Percentiles rank a stretch among this genome's conserved stretches.
These are phyloP conservation scores for Itoplectis maculator DNA, from an alignment of 2,888 invertebrate species.

Conservation along the genomic window DNA sequence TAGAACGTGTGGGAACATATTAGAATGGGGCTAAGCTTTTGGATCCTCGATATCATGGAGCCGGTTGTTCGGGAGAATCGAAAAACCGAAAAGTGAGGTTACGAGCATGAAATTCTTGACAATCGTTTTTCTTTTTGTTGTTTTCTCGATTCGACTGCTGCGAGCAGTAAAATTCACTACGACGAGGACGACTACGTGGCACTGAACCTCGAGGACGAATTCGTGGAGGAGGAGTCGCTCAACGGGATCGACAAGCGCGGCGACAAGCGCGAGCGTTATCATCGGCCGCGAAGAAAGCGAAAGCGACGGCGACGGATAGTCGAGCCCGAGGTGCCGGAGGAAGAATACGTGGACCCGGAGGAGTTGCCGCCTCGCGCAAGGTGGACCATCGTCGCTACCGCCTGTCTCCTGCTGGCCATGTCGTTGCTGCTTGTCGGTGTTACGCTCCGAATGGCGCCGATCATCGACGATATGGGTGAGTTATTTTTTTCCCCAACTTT, in stretches of 20 bases:
- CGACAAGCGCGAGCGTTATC: slow-evolving; percentile 76
- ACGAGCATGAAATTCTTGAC: too few species aligned
- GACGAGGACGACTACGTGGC: slow-evolving; percentile 86
- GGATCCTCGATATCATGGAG: too few species aligned
- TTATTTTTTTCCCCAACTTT: too few species aligned
- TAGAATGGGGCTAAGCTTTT: too few species aligned
- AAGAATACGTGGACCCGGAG: slow-evolving; percentile 90
- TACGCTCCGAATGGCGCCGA: slow-evolving; percentile 96
- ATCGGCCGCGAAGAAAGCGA: slow-evolving; percentile 81
- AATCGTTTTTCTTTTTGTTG: background rate
- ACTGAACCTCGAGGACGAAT: slow-evolving; percentile 85
- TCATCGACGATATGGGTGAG: slow-evolving; percentile 98
- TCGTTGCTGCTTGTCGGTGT: slow-evolving; percentile 96
- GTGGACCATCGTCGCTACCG: slow-evolving; percentile 96
- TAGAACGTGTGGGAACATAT: too few species aligned
- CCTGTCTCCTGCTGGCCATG: slow-evolving; percentile 94
- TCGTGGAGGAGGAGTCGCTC: slow-evolving; percentile 81
- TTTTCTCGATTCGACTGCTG: background rate
- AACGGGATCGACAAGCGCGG: slow-evolving; percentile 74
- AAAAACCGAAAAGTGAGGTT: too few species aligned
- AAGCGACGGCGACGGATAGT: slow-evolving; percentile 79
- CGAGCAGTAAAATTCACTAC: slow-evolving; percentile 84
- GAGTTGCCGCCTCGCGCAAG: slow-evolving; percentile 93
- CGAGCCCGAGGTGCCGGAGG: slow-evolving; percentile 75
- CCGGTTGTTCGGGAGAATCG: too few species aligned